A percentile compares a stretch with the other conserved stretches of the same genome.
These are phyloP conservation scores for Enteromius trimaculatus DNA, from an alignment of 2,797 vertebrate genomes.

Conservation along the genomic window DNA sequence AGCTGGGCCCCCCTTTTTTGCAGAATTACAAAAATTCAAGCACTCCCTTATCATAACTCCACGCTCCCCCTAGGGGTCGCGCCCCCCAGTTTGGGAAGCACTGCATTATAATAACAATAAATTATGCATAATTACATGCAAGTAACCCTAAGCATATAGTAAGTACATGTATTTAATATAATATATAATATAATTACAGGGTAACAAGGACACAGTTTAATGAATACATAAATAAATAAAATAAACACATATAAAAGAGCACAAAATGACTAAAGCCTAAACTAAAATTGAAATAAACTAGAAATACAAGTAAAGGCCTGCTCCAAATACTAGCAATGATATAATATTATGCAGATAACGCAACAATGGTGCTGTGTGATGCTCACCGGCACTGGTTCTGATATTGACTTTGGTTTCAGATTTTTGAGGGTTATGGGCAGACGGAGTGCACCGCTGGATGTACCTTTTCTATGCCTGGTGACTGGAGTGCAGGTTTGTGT, in stretches of 20 bases:
- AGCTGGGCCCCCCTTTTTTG: too few relatives aligned
- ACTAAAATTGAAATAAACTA: not conserved
- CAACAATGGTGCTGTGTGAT: too few relatives aligned
- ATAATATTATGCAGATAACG: not conserved
- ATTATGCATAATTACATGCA: too few relatives aligned
- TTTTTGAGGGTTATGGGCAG: constrained; percentile 84
- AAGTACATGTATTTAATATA: not conserved
- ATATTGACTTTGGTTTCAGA: constrained; percentile 58
- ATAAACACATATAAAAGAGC: not conserved
- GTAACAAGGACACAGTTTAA: not conserved
- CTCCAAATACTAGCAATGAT: not conserved
- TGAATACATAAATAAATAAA: not conserved
- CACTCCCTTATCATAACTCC: too few relatives aligned
- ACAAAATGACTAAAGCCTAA: not conserved
- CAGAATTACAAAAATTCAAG: too few relatives aligned
- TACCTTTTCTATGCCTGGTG: constrained; percentile 83
- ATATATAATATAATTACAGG: not conserved
- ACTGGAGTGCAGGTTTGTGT: constrained; percentile 77
- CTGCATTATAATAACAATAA: too few relatives aligned
- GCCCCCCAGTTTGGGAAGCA: too few relatives aligned
- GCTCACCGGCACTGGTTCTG: too few relatives aligned
- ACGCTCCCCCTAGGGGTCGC: too few relatives aligned
- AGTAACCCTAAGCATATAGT: not conserved
- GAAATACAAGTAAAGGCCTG: not conserved
- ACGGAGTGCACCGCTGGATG: constrained; percentile 83